Evolutionary conservation across 2,888 invertebrate genomes (phyloP).

Genomic region (Epistrophella euchroma): DNA sequence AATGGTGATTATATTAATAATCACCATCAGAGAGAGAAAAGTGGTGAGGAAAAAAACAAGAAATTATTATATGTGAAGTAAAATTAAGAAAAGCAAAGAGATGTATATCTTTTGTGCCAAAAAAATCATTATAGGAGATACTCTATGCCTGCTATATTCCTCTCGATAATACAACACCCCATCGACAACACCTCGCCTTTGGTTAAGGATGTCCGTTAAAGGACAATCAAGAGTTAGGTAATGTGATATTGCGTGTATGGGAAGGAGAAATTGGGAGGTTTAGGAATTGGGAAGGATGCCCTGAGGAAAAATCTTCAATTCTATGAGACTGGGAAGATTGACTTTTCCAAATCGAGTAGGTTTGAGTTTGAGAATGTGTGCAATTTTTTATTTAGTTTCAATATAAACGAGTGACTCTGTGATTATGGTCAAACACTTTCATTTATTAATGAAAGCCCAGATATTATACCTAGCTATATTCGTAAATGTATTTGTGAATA

Average conservation of each 20-base stretch:
- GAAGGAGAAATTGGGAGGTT: neutral
- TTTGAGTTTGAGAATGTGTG: slow-evolving; percentile 54
- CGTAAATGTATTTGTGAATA: slow-evolving; percentile 16
- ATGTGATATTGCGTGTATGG: neutral
- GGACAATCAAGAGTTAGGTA: slow-evolving; percentile 67
- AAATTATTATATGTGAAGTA: slow-evolving; percentile 48
- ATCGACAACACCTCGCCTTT: slow-evolving; percentile 55
- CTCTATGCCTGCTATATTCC: slow-evolving; percentile 12
- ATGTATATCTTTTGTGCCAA: slow-evolving; percentile 61
- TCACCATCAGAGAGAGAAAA: slow-evolving; percentile 45
- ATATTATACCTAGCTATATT: neutral
- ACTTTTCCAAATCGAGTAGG: slow-evolving; percentile 48
- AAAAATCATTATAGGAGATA: slow-evolving; percentile 65
- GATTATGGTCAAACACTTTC: slow-evolving; percentile 33
- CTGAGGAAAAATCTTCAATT: slow-evolving; percentile 7
- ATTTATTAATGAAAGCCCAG: slow-evolving; percentile 13
- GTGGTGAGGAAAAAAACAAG: slow-evolving; percentile 35
- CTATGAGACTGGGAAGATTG: slow-evolving; percentile 33
- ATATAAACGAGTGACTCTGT: slow-evolving; percentile 62
- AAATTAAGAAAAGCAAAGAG: slow-evolving; percentile 66
- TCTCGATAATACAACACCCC: neutral
- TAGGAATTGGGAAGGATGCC: neutral
- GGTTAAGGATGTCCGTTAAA: slow-evolving; percentile 73
- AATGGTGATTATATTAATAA: slow-evolving; percentile 74
- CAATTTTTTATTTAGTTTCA: slow-evolving; percentile 69